Conservation (phyloP, 2,113 vertebrate genomes). For the Chionomys nivalis region DNA sequence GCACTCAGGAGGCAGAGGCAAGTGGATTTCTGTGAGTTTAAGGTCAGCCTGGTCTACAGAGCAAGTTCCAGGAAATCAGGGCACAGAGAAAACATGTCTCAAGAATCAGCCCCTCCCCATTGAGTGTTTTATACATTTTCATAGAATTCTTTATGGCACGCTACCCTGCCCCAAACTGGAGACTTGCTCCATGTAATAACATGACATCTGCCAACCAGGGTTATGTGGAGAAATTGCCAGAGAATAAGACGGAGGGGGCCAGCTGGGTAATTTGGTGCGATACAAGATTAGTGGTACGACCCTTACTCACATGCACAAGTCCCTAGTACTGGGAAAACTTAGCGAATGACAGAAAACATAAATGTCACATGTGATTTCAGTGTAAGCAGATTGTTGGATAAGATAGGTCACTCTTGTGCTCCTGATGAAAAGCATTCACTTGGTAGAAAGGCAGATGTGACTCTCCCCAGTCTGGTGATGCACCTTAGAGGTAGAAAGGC, state of each 20-base stretch:
- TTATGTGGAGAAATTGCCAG: background rate
- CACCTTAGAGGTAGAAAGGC: background rate
- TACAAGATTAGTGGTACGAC: background rate
- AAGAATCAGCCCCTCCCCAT: background rate
- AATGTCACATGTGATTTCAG: background rate
- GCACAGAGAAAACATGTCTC: background rate
- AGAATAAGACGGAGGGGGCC: background rate
- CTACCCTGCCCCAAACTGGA: background rate
- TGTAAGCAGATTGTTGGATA: background rate
- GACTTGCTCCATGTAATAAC: background rate
- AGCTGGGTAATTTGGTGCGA: background rate
- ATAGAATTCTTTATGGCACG: background rate
- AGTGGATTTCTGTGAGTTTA: background rate
- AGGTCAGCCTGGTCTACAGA: background rate
- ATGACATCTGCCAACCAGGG: background rate
- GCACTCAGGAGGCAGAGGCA: background rate
- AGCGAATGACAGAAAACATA: background rate
- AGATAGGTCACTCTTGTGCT: background rate
- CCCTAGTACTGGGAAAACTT: background rate
- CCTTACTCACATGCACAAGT: no score
- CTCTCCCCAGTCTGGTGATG: background rate
- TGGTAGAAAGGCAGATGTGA: background rate
- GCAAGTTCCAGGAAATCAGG: background rate
- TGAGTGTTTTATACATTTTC: background rate
- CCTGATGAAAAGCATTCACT: background rate